Percentiles rank a stretch among this genome's conserved stretches.
phyloP scores from a whole-genome alignment of 2,113 vertebrate species.

The Zosterops borbonicus region DNA sequence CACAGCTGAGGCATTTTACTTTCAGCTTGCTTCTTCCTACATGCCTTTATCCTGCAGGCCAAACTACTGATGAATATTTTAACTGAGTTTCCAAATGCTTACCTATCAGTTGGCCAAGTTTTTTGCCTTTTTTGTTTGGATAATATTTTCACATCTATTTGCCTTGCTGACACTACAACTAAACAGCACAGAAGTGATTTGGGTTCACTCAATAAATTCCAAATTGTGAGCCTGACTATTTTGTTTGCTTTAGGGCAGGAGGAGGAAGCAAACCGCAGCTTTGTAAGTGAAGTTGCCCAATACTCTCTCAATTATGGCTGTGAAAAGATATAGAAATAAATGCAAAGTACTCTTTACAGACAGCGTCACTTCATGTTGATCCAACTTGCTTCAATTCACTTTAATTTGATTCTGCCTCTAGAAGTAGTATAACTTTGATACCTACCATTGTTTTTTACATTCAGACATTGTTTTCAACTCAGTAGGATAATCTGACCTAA shows the following conservation, averaged over 20 bases:
- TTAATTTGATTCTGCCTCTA: neutral
- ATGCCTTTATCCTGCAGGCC: neutral
- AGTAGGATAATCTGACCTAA: neutral
- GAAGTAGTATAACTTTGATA: conserved; percentile 8
- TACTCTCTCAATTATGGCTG: conserved; percentile 45
- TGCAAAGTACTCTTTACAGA: conserved; percentile 39
- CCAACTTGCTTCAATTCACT: neutral
- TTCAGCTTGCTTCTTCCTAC: neutral
- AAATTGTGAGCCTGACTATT: conserved; percentile 60
- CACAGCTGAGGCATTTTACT: neutral
- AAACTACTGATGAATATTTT: neutral
- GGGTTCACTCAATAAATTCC: conserved; percentile 39
- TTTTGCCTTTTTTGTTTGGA: conserved; percentile 44
- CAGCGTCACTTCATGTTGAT: neutral
- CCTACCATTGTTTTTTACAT: neutral
- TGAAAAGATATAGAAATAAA: conserved; percentile 50
- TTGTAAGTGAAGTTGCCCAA: conserved; percentile 19
- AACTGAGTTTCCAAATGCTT: neutral
- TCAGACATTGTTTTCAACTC: conserved; percentile 5
- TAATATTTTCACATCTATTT: conserved; percentile 69
- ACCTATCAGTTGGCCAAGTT: neutral
- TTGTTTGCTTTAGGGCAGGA: conserved; percentile 63
- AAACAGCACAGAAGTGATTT: conserved; percentile 50
- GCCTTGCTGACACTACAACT: conserved; percentile 60
- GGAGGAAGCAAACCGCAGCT: conserved; percentile 42